Evolutionary conservation across 2,113 vertebrate genomes (phyloP), one percentile per base, ranked within the genome.

Genomic region (Lota lota): DNA sequence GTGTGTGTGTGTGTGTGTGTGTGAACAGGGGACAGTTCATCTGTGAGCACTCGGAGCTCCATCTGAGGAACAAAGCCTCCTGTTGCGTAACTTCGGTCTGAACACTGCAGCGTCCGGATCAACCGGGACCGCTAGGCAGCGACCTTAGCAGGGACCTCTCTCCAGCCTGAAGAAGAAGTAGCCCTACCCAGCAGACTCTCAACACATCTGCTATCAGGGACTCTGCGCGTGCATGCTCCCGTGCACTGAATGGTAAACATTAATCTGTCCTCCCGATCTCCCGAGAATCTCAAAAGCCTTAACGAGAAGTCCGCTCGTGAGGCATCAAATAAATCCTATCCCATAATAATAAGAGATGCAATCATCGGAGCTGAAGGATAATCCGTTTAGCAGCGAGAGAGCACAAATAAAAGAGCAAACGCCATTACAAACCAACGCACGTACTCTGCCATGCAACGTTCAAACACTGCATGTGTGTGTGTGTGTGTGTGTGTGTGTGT

Each of bases 341-440:
- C 70, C 67, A 28, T 28, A 28, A 28, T 28, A 28, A 28, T 28
- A 28, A 28, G 28, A 28, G 28, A 28, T 28, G 28, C 28, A 28
- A 75, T 74, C 73, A 67, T 21, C 76, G 40, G 51, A 2, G 69
- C 70, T 62, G 10, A 22, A 4, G 73, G 64, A 76, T 83, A 79
- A 81, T 81, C 79, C 57, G 67, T 68, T 15, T 28, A 28, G 28
- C 28, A 28, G 28, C 28, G 28, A 28, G 28, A 57, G 65, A 33
- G 17, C 17, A 8, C 67, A 72, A 63, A 63, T 66, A 20, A 65
- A 61, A 0, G 64, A 72, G 22, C 65, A 65, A 68, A 60, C 76
- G 66, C 67, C 75, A 74, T 80, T 79, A 66, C 63, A 47, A 69
- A 50, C 67, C 74, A 63, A 12, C 64, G 76, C 73, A 79, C 71